Base-by-base conservation (phyloP, 1,140 invertebrate genomes). In the Aphaenogaster ashmeadi region DNA sequence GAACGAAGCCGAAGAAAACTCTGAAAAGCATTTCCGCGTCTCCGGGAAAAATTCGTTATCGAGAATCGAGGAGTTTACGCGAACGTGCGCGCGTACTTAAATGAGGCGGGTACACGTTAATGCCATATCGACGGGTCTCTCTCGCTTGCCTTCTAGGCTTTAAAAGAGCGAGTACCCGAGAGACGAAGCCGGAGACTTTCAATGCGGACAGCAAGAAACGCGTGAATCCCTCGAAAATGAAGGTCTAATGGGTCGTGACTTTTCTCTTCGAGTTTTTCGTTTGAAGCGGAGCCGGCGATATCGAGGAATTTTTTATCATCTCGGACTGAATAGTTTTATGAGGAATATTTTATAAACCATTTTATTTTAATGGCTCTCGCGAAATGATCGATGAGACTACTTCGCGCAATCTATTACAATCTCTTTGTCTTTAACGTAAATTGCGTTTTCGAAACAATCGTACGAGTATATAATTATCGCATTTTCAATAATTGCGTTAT, bases 21-120 rank as follows among this genome's bases (percentile, higher is more conserved):
- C 86, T 89, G 77, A 72, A 91, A 92, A 92, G 89, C 88, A 91
- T 92, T 93, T 92, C 62, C 91, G 87, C 62, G 87, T 93, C 89
- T 81, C 85, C 62, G 72, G 67, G 89, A 90, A 93, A 93, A 93
- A 89, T 92, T 94, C 89, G 91, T 93, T 93, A 94, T 90, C 85
- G 90, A 89, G 88, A 87, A 93, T 92, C 87, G 91, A 90, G 83
- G 91, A 93, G 90, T 91, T 90, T 87, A 83, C 87, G 91, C 89
- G 81, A 89, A 92, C 91, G 92, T 88, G 89, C 69, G 80, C 88
- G 66, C 89, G 90, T 91, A 92, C 79, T 88, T 93, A 92, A 93
- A 92, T 91, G 89, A 93, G 89, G 85, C 77, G 87, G 69, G 88
- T 89, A 89, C 90, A 66, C 64, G 87, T 88, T 88, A 89, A 90